Conservation (phyloP, 2,113 vertebrate genomes). For the Corynorhinus townsendii region DNA sequence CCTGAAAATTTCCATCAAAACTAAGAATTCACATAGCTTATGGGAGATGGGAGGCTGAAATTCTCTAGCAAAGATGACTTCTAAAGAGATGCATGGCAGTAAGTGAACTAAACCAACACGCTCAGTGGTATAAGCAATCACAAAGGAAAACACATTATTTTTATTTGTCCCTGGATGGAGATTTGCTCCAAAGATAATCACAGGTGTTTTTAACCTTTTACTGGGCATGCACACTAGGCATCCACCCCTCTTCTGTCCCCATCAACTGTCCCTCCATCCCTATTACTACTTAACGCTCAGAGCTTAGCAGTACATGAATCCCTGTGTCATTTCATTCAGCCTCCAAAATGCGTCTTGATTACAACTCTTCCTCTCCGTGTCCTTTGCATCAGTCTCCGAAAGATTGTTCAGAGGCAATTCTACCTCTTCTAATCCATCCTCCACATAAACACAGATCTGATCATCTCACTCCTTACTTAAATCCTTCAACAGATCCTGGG, state of each 20-base stretch:
- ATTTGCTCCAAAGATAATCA: neutral
- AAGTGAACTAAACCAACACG: neutral
- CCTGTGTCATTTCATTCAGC: neutral
- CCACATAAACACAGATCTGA: neutral
- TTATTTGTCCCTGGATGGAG: neutral
- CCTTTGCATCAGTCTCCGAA: neutral
- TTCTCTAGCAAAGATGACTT: neutral
- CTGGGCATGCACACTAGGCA: neutral
- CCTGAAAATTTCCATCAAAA: constrained; percentile 66
- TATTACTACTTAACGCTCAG: neutral
- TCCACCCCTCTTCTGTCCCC: neutral
- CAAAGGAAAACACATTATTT: neutral
- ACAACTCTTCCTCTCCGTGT: neutral
- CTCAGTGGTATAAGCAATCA: neutral
- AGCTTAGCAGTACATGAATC: neutral
- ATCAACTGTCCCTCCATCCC: neutral
- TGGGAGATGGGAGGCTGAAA: neutral
- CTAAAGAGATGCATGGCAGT: neutral
- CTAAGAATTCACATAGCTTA: constrained; percentile 2
- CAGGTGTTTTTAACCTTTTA: neutral
- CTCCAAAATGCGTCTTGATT: neutral
- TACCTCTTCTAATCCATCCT: neutral
- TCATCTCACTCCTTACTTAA: neutral
- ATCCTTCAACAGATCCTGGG: neutral
- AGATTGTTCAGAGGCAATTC: neutral